Percentiles rank a stretch among this genome's conserved stretches.
These are phyloP conservation scores for Cavia porcellus DNA, from an alignment of 2,113 vertebrate species.

Conservation along the genomic window DNA sequence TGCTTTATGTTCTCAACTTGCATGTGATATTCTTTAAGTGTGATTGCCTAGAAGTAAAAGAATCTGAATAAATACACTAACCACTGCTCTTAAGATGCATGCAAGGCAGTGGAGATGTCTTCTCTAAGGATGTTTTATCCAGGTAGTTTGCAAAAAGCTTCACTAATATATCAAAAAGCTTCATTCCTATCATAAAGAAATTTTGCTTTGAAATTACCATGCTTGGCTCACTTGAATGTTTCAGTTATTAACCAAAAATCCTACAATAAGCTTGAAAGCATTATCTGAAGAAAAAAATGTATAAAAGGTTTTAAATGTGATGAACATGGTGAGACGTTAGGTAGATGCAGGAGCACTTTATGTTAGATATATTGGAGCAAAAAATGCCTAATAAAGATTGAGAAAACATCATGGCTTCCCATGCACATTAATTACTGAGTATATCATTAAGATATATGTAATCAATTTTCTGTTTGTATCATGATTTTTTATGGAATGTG, in stretches of 20 bases:
- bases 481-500: not conserved
- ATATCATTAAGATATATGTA: not conserved
- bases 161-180: not conserved
- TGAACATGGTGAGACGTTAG: not conserved
- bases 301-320: not conserved
- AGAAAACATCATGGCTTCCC: not conserved
- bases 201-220: not conserved
- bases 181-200: not conserved
- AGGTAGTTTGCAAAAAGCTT: conserved; percentile 1
- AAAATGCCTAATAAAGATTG: not conserved
- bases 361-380: not conserved
- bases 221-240: not conserved
- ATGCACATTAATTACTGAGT: not conserved
- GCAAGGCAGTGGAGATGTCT: not conserved
- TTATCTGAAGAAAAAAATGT: not conserved
- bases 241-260: not conserved
- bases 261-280: not conserved
- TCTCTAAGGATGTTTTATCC: not conserved
- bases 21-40: not conserved
- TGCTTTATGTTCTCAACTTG: not conserved
- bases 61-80: not conserved
- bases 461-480: not conserved
- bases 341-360: not conserved
- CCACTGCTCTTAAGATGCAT: not conserved
- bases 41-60: not conserved